These are phyloP conservation scores for Canis aureus DNA, from an alignment of 2,113 vertebrate genomes.

Conservation along the genomic window DNA sequence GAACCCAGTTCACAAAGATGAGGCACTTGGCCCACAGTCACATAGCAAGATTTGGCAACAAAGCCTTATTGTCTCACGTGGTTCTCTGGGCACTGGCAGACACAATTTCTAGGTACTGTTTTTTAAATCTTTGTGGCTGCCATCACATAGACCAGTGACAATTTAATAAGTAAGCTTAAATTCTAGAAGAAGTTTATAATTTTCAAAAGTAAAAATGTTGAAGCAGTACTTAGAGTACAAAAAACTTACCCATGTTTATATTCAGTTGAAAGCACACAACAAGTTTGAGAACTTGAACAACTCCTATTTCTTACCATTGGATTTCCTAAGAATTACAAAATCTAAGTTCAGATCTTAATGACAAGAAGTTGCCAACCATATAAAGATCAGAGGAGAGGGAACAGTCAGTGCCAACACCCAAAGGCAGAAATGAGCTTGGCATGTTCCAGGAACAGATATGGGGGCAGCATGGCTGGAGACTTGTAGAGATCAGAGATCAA, in stretches of 20 bases:
- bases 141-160: not conserved
- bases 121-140: not conserved
- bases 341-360: not conserved
- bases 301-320: not conserved
- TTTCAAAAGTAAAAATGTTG: constrained; percentile 33
- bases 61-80: rapidly evolving
- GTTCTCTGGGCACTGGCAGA: not conserved
- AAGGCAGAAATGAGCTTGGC: not conserved
- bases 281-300: constrained; percentile 4
- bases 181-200: not conserved
- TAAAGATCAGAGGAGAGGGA: not conserved
- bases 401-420: not conserved
- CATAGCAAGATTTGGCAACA: not conserved
- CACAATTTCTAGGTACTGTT: not conserved
- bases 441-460: not conserved
- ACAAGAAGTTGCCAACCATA: not conserved
- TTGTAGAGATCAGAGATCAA: not conserved
- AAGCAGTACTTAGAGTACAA: not conserved
- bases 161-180: not conserved
- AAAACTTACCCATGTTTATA: not conserved
- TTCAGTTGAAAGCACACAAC: not conserved
- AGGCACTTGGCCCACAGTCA: not conserved
- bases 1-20: not conserved
- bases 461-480: not conserved
- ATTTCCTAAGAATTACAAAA: not conserved